These are phyloP conservation scores for Calameuta pallipes DNA, from an alignment of 2,888 invertebrate species.

Conservation along the genomic window DNA sequence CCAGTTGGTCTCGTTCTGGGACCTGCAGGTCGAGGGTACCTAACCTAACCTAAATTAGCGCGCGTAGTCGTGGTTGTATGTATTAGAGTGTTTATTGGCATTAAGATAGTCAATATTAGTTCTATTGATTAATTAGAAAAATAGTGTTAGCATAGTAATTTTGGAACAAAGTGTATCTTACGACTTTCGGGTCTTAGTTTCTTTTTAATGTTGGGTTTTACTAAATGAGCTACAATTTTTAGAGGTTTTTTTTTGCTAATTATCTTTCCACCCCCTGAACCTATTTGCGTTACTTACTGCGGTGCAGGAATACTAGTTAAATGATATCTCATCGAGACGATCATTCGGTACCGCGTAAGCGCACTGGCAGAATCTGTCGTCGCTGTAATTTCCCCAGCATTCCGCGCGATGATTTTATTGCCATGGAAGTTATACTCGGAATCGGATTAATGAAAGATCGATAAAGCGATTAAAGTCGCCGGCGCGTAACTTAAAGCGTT, in stretches of 20 bases:
- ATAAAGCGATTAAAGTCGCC: conserved; percentile 28
- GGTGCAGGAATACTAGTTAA: background rate
- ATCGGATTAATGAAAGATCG: conserved; percentile 33
- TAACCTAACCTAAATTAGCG: background rate
- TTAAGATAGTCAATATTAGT: no score
- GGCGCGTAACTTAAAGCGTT: background rate
- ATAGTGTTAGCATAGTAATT: no score
- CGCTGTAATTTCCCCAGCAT: background rate
- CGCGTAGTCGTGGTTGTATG: background rate
- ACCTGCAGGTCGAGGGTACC: background rate
- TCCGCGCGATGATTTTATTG: conserved; percentile 3
- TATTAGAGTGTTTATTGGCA: background rate
- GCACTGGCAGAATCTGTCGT: background rate
- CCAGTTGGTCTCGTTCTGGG: background rate
- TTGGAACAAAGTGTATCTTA: background rate
- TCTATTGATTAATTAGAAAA: no score
- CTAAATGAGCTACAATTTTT: background rate
- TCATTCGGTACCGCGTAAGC: background rate
- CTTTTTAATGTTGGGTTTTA: background rate
- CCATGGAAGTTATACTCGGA: conserved; percentile 28
- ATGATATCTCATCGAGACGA: background rate
- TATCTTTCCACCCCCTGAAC: background rate
- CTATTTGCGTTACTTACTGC: background rate
- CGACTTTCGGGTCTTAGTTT: background rate
- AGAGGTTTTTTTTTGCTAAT: background rate